Evolutionary conservation across 2,113 vertebrate species (phyloP).

Genomic region (Myotis brandtii): DNA sequence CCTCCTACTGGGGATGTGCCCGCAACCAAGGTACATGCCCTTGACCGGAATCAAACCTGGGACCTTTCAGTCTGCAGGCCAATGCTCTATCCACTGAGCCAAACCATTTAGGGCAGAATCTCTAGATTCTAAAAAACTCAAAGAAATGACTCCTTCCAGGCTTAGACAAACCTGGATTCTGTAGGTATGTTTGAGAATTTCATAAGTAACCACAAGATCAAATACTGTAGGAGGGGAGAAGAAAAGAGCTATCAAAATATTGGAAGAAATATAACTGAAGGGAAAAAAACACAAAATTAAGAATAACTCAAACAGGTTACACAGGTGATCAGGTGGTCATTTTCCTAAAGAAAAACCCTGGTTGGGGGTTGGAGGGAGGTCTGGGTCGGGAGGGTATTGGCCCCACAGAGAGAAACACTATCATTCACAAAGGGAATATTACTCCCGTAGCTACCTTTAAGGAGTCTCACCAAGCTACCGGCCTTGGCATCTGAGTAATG

Average conservation of each 20-base stretch:
- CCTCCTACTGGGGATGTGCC: too few species aligned
- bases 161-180: neutral
- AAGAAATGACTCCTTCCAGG: neutral
- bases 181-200: neutral
- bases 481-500: neutral
- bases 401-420: neutral
- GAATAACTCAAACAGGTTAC: neutral
- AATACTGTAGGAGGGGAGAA: neutral
- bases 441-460: neutral
- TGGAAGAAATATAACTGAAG: neutral
- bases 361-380: neutral
- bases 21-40: too few species aligned
- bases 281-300: neutral
- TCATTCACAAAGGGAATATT: neutral
- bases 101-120: neutral
- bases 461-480: neutral
- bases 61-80: too few species aligned
- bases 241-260: neutral
- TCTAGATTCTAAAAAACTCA: slow-evolving; percentile 22
- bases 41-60: too few species aligned
- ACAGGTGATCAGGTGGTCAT: neutral
- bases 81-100: too few species aligned
- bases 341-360: neutral
- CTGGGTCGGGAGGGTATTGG: neutral
- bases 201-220: neutral